Percentiles rank a stretch among this genome's conserved stretches.
Conservation (phyloP, 2,797 vertebrate genomes). For the Pipistrellus nathusii region DNA sequence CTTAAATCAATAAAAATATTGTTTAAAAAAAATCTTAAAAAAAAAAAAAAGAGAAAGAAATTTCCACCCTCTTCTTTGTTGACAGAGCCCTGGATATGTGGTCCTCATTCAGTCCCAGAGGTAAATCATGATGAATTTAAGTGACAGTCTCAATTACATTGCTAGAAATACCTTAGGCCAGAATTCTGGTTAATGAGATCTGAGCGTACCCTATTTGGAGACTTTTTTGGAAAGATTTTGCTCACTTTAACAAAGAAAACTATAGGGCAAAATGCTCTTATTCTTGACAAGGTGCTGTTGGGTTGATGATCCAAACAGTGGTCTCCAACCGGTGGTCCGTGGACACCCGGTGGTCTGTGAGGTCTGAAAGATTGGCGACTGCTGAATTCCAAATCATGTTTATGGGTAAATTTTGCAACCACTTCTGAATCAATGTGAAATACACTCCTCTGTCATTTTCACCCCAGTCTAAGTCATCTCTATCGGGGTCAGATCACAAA, state of each 20-base stretch:
- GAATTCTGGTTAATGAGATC: neutral
- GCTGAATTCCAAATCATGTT: no score
- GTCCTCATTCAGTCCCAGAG: neutral
- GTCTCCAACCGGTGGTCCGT: no score
- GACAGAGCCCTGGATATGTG: neutral
- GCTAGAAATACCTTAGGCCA: neutral
- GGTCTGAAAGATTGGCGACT: no score
- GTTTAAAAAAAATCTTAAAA: neutral
- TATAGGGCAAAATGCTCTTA: neutral
- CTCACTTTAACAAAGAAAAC: neutral
- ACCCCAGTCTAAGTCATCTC: no score
- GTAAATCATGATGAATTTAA: neutral
- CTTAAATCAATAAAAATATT: no score
- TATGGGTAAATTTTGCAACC: no score
- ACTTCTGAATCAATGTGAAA: no score
- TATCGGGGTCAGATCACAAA: no score
- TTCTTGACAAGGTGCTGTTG: neutral
- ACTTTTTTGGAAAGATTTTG: slow-evolving; percentile 8
- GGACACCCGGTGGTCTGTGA: no score
- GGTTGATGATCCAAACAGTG: neutral
- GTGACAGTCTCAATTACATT: neutral
- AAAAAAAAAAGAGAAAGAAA: neutral
- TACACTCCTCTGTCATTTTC: no score
- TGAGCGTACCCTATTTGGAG: neutral
- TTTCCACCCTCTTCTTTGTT: neutral